These are phyloP conservation scores for Penaeus indicus DNA, from an alignment of 1,140 invertebrate species.

Conservation along the genomic window DNA sequence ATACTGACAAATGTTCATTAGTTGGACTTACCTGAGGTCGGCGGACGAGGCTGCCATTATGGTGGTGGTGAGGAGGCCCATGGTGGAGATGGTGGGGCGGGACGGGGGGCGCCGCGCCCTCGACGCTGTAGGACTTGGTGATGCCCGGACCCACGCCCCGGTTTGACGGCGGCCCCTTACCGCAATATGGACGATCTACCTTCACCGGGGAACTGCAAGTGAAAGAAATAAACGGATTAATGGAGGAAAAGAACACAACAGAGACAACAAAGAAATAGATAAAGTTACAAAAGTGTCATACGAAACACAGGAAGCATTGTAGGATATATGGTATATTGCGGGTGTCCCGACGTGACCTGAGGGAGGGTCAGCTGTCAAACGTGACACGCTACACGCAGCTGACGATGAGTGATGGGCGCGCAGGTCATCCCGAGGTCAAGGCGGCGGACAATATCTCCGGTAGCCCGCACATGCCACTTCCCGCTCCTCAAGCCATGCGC, in stretches of 20 bases:
- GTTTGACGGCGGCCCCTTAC: constrained; percentile 51
- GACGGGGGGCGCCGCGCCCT: constrained; percentile 53
- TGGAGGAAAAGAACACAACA: not conserved
- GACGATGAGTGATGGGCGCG: too few species aligned
- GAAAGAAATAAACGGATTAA: not conserved
- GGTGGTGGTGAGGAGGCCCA: constrained; percentile 43
- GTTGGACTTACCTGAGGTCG: constrained; percentile 58
- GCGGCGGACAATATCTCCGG: too few species aligned
- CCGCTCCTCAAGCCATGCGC: too few species aligned
- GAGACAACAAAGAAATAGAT: not conserved
- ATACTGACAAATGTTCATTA: not conserved
- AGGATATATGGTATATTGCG: too few species aligned
- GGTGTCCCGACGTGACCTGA: too few species aligned
- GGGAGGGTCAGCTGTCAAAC: too few species aligned
- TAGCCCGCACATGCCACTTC: too few species aligned
- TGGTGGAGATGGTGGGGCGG: constrained; percentile 53
- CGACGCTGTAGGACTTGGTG: constrained; percentile 62
- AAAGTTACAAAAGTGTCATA: too few species aligned
- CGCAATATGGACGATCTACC: constrained; percentile 56
- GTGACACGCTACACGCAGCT: too few species aligned
- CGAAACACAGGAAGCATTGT: too few species aligned
- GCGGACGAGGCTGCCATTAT: constrained; percentile 54
- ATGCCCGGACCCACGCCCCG: constrained; percentile 49
- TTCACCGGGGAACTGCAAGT: constrained; percentile 60
- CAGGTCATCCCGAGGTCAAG: too few species aligned